Conservation (phyloP, 2,113 vertebrate genomes). For the Brachyhypopomus gauderio region DNA sequence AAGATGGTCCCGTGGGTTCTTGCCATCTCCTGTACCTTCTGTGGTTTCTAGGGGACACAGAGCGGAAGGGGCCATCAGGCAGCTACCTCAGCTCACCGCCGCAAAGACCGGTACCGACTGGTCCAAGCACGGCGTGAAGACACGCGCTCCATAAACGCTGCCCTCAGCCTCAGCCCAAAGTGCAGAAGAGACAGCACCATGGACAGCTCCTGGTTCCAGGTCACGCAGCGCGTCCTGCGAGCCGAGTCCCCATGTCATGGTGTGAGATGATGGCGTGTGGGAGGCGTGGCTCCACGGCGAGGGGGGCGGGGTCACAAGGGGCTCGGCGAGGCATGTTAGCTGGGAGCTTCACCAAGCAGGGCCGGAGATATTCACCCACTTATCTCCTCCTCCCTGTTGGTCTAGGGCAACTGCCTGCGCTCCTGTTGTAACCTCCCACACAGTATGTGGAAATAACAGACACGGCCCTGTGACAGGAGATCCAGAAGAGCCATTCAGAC, state of each 20-base stretch:
- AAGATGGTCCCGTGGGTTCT: background rate
- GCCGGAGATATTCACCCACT: conserved; percentile 27
- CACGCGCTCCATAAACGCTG: background rate
- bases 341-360: background rate
- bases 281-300: background rate
- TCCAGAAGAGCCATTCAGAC: background rate
- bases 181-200: conserved; percentile 34
- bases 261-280: conserved; percentile 6
- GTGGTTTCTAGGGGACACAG: conserved; percentile 20
- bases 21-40: background rate
- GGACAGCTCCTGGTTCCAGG: conserved; percentile 36
- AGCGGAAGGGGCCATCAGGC: background rate
- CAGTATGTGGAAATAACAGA: conserved; percentile 34
- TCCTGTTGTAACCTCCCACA: conserved; percentile 2
- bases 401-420: conserved; percentile 31
- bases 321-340: background rate
- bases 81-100: background rate
- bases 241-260: conserved; percentile 5
- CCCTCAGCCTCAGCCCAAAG: conserved; percentile 30
- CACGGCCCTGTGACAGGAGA: background rate
- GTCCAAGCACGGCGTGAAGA: background rate
- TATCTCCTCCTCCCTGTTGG: conserved; percentile 43
- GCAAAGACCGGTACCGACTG: conserved; percentile 18
- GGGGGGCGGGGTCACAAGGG: background rate
- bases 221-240: too few relatives aligned